phyloP scores from a whole-genome alignment of 2,888 invertebrate species.

The Lepidochrysops patricia region DNA sequence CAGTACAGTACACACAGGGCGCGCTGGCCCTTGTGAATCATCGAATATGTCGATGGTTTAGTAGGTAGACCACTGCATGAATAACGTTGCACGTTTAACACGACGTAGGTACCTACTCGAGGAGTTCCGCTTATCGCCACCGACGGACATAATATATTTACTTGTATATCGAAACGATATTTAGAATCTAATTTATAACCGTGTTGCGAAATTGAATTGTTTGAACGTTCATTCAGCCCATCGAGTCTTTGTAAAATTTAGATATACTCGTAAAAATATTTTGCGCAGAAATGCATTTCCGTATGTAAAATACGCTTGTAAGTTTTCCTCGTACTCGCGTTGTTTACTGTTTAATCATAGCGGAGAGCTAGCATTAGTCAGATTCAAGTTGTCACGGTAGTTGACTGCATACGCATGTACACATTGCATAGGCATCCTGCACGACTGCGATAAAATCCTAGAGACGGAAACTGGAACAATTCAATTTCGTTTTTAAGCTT shows the following conservation, averaged over 20 bases:
- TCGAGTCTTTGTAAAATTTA: slow-evolving; percentile 18
- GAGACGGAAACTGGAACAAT: slow-evolving; percentile 67
- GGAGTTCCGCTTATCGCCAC: slow-evolving; percentile 6
- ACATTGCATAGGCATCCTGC: slow-evolving; percentile 40
- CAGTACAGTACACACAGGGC: slow-evolving; percentile 36
- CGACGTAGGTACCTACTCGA: slow-evolving; percentile 15
- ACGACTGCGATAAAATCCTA: slow-evolving; percentile 58
- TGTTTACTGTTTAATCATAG: slow-evolving; percentile 16
- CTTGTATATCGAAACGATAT: slow-evolving; percentile 26
- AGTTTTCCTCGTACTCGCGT: slow-evolving; percentile 22
- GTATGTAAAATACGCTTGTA: slow-evolving; percentile 21
- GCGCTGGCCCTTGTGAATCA: slow-evolving; percentile 38
- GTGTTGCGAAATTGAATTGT: slow-evolving; percentile 43
- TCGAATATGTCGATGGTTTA: slow-evolving; percentile 55
- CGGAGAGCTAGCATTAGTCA: slow-evolving; percentile 24
- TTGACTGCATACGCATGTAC: slow-evolving; percentile 48
- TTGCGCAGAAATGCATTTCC: slow-evolving; percentile 22
- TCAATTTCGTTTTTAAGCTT: slow-evolving; percentile 73
- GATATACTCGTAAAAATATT: slow-evolving; percentile 29
- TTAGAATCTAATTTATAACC: slow-evolving; percentile 18
- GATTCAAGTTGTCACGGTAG: slow-evolving; percentile 50
- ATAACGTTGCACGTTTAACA: slow-evolving; percentile 39
- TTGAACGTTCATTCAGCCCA: slow-evolving; percentile 18
- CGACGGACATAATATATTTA: slow-evolving; percentile 23
- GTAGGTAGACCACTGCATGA: slow-evolving; percentile 57